phyloP scores from a whole-genome alignment of 1,140 invertebrate genomes.

The Danaus plexippus region DNA sequence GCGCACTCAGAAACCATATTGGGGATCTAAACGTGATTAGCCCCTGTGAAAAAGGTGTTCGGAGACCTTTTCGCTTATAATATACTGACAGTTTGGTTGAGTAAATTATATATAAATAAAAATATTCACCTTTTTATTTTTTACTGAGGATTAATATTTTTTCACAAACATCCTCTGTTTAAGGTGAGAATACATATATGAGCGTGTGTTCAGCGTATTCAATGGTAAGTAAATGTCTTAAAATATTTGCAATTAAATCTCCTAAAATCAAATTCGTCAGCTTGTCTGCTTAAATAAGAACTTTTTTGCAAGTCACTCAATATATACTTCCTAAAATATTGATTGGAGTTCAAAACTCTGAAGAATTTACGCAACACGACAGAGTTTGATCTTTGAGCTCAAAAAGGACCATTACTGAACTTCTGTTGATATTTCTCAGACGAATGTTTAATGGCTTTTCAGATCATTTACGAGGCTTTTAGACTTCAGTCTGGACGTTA shows the following conservation, averaged over 20 bases:
- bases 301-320: neutral
- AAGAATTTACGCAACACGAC: slow-evolving; percentile 18
- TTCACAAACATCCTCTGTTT: too few species aligned
- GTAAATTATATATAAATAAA: too few species aligned
- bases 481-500: neutral
- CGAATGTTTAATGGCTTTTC: slow-evolving; percentile 13
- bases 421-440: slow-evolving; percentile 12
- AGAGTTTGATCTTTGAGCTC: slow-evolving; percentile 18
- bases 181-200: too few species aligned
- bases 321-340: neutral
- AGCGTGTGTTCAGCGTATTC: too few species aligned
- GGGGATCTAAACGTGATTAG: too few species aligned
- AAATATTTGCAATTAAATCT: neutral
- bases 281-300: neutral
- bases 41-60: too few species aligned
- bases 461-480: slow-evolving; percentile 15
- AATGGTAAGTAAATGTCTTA: slow-evolving; percentile 2
- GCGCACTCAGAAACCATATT: too few species aligned
- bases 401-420: slow-evolving; percentile 18
- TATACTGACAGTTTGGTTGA: too few species aligned
- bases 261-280: too few species aligned
- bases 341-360: neutral
- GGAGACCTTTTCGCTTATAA: too few species aligned
- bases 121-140: too few species aligned
- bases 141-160: too few species aligned